Base-by-base conservation (phyloP, 1,140 invertebrate genomes). In the Drosophila athabasca region DNA sequence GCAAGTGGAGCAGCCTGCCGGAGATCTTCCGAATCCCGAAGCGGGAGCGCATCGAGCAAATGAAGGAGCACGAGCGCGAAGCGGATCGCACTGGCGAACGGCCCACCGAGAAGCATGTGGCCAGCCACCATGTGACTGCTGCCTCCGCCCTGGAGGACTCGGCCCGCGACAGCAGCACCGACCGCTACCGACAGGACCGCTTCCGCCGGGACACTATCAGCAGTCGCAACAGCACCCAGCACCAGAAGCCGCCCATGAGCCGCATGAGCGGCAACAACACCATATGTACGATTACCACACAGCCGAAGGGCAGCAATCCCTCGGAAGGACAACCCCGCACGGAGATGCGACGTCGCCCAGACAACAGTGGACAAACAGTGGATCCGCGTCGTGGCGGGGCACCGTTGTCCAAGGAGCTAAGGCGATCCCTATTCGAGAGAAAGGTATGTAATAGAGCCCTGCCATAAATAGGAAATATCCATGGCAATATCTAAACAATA, bases 1-100 rank as follows among this genome's bases (percentile, higher is more conserved):
- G 58, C 1, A 79, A 76, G 6, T 92, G 91, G 91, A 67, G 76
- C 22, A 57, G 76, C 0, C 69, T 92, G 29, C 91, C 93, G 71
- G 93, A 94, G 76, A 95, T 96, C 19, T 99, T 98, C 90, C 95
- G 97, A 91, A 99, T 99, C 84, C 98, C 98, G 8, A 98, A 98
- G 92, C 98, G 98, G 79, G 96, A 98, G 85, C 94, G 97, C 50
- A 96, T 98, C 49, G 96, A 98, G 89, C 96, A 97, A 91, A 97
- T 97, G 96, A 97, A 97, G 88, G 96, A 98, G 83, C 97, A 98
- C 83, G 97, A 98, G 92, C 93, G 96, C 61, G 97, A 98, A 93
- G 97, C 97, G 3, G 90, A 93, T 46, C 52, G 90, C 35, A 39
- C 1, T 90, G 91, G 39, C 59, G 35, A 39, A 11, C 35, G 35